These are phyloP conservation scores for Oreochromis niloticus DNA, from an alignment of 2,113 vertebrate species.

Conservation along the genomic window DNA sequence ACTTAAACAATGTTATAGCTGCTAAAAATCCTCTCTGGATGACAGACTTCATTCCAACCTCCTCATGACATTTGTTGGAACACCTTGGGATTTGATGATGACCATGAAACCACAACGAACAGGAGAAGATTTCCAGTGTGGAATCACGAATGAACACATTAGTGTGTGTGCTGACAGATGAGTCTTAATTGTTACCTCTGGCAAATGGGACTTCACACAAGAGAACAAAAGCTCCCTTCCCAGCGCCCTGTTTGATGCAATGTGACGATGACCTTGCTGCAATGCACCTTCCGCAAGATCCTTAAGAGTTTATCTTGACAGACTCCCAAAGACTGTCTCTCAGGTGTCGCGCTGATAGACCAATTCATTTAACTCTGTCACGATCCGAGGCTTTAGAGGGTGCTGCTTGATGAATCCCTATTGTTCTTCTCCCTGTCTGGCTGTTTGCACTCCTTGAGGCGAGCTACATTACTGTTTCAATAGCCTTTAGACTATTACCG, in stretches of 20 bases:
- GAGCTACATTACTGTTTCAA: conserved; percentile 39
- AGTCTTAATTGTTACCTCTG: conserved; percentile 73
- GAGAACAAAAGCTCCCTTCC: conserved; percentile 61
- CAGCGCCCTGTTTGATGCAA: conserved; percentile 64
- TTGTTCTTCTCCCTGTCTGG: conserved; percentile 48
- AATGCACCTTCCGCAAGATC: conserved; percentile 50
- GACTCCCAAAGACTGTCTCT: conserved; percentile 61
- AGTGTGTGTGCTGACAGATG: conserved; percentile 58
- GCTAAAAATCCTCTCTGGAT: not conserved
- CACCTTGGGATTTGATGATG: conserved; percentile 51
- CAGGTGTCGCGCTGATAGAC: conserved; percentile 68
- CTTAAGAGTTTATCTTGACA: conserved; percentile 65
- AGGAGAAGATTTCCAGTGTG: conserved; percentile 11
- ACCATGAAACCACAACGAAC: conserved; percentile 35
- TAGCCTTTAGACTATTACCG: conserved; percentile 33
- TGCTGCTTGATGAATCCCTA: conserved; percentile 58
- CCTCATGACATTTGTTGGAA: conserved; percentile 11
- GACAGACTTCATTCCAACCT: conserved; percentile 6
- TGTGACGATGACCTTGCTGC: conserved; percentile 72
- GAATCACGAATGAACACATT: conserved; percentile 57
- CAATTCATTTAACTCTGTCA: conserved; percentile 71
- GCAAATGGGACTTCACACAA: conserved; percentile 62
- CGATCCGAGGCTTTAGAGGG: conserved; percentile 51
- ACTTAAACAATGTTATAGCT: not conserved
- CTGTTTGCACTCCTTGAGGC: conserved; percentile 46